Evolutionary conservation across 2,888 invertebrate species (phyloP), one percentile per base, ranked within the genome.

Genomic region (Drosophila nr. perissopoda): DNA sequence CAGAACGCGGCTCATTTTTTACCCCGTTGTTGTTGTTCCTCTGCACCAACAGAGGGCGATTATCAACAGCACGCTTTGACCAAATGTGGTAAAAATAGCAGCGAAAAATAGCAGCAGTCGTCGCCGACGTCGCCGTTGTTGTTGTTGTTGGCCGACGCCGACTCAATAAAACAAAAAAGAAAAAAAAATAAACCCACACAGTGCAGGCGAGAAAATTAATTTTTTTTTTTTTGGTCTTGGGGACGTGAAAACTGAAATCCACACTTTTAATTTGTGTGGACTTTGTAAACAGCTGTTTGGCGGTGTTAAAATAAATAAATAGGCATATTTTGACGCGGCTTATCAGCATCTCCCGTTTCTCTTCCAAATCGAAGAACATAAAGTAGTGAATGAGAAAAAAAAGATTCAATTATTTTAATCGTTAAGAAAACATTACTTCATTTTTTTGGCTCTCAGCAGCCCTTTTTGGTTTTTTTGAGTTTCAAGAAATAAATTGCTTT

Each of bases 41-140:
- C 63, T 60, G 25, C 13, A 27, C 7, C 54, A 58, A 48, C 59
- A 71, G 64, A 67, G 52, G 51, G 21, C 63, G 67, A 36, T 69
- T 67, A 60, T 57, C 33, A n/a, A 61, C 71, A 61, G 64, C 61
- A 63, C 79, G 61, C 73, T 76, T 76, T 81, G 87, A 73, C 83
- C 83, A 86, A 84, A 84, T 89, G 84, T 89, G 89, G 89, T 89
- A 84, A 83, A 89, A 84, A 84, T 89, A 87, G 89, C 81, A 75
- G 13, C 36, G 25, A 71, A 70, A 71, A 72, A 86, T 64, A 63
- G 64, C 64, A 61, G 70, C 62, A 40, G 61, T 49, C 42, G 70
- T 62, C 52, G 65, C 40, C 53, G 80, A 27, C 48, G 76, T 38
- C 53, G 68, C 52, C 51, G 64, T 34, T 31, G 56, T 63, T 54